phyloP scores from a whole-genome alignment of 2,113 vertebrate species.

The Pseudorectes ferrugineus region DNA sequence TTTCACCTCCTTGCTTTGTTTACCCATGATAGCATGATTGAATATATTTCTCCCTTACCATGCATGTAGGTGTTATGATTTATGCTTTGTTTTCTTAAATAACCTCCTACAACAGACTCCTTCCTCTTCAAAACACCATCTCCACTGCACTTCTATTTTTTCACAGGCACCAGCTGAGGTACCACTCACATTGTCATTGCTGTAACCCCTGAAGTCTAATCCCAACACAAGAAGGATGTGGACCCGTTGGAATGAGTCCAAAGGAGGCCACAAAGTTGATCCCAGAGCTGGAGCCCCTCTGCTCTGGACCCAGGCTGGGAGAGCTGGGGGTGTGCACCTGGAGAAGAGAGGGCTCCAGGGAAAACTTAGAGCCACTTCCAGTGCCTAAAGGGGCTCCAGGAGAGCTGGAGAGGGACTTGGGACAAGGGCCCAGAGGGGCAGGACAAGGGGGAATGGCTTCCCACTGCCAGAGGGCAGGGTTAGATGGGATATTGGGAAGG shows the following conservation, averaged over 20 bases:
- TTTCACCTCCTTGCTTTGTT: constrained; percentile 19
- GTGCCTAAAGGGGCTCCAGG: not conserved
- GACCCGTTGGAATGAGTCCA: fast-evolving
- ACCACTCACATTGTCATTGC: fast-evolving
- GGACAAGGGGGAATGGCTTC: not conserved
- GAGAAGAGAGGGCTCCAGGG: not conserved
- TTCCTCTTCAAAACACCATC: not conserved
- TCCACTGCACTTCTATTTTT: not conserved
- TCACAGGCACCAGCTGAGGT: not conserved
- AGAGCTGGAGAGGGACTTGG: not conserved
- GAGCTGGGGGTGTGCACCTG: not conserved
- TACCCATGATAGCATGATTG: not conserved
- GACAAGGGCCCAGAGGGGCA: not conserved
- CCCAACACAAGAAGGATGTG: not conserved
- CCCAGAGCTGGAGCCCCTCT: not conserved
- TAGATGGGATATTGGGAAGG: not conserved
- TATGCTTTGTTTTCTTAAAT: constrained; percentile 33
- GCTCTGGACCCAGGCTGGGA: not conserved
- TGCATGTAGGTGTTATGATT: constrained; percentile 19
- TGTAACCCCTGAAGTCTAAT: not conserved
- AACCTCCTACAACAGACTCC: not conserved
- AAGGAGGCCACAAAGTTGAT: not conserved
- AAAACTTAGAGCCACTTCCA: not conserved
- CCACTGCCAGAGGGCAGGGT: not conserved
- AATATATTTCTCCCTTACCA: not conserved